Base-by-base conservation (phyloP, 2,888 invertebrate genomes). In the Alentia gelatinosa region DNA sequence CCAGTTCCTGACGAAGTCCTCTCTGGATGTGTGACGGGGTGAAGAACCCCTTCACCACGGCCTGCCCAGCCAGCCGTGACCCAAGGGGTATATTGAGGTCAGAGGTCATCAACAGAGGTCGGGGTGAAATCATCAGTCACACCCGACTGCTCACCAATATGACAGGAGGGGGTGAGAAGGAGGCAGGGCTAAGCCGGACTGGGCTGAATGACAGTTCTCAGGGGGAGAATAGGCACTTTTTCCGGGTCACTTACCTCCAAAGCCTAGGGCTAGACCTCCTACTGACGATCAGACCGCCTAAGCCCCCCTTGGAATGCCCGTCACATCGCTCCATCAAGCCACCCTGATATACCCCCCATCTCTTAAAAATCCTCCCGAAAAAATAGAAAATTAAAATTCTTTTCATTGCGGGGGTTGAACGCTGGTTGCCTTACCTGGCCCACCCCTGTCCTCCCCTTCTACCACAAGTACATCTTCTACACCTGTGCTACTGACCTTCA, bases 91-190 rank as follows among this genome's bases (percentile, higher is more conserved):
- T 86, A 86, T 86, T 50, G 86, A 86, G 86, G 86, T 86, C 47
- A 86, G 47, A 47, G 86, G 86, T 86, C 47, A 50, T 47, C 47
- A 30, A 26, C 47, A 47, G 86, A 33, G 86, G 86, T 86, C 86
- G 86, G 86, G 86, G 86, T 86, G 86, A 86, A 47, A 86, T 86
- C 86, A 86, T 86, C 86, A 86, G 86, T 86, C 86, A 47, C 86
- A 47, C 23, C 42, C 47, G 86, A 30, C 26, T 35, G 50, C 30
- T 30, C 50, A 47, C 7, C 42, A 42, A 42, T 86, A 86, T 86
- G 86, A 86, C 86, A 86, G 86, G 86, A n/a, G 47, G 86, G 42
- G 86, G 42, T 40, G 42, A 40, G 86, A 42, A 86, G 50, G 42
- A 50, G 86, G 86, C 35, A 75, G 68, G n/a, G 15, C 26, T 86